Evolutionary conservation across 2,888 invertebrate genomes (phyloP), one percentile per base, ranked within the genome.

Genomic region (Eulithis prunata): DNA sequence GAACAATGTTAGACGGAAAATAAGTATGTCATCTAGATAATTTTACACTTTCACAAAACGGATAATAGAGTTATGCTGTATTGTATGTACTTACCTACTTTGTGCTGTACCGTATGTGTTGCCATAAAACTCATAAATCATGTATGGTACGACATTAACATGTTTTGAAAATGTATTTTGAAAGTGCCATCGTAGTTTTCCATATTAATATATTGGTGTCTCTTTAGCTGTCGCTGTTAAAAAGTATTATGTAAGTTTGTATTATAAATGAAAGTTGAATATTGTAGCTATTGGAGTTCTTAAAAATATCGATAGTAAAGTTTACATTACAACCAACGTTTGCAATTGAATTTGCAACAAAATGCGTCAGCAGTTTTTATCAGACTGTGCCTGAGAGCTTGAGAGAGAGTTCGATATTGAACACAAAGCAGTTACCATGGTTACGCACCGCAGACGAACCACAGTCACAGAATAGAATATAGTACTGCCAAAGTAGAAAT

Each of bases 341-440:
- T 5, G 11, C 2, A 14, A 41, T 36, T 46, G 3, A 38, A 47
- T 10, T 12, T 41, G n/a, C 13, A 45, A 53, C 32, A 46, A 38
- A 46, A 54, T n/a, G 14, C 21, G 21, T 28, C 6, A 32, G 58
- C 38, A 58, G 57, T 57, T 58, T 57, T 51, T 21, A 21, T 14
- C 6, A 13, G 43, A 47, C 3, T 57, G n/a, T 28, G 45, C 51
- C 21, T 49, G 38, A 67, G 62, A 66, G 72, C 41, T 8, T 41
- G 72, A 58, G 38, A 21, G 4, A 58, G 21, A 52, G 84, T 28
- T 57, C 59, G 60, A 64, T 64, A 70, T 88, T 78, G 90, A 89
- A 84, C 85, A 87, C 77, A 83, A 84, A 75, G 61, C 68, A 71
- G 83, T 88, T 77, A 75, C 83, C 82, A 88, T 89, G 83, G 88